Percentiles rank a stretch among this genome's conserved stretches.
Evolutionary conservation across 2,888 invertebrate species (phyloP).

Genomic region (Perithous albicinctus): DNA sequence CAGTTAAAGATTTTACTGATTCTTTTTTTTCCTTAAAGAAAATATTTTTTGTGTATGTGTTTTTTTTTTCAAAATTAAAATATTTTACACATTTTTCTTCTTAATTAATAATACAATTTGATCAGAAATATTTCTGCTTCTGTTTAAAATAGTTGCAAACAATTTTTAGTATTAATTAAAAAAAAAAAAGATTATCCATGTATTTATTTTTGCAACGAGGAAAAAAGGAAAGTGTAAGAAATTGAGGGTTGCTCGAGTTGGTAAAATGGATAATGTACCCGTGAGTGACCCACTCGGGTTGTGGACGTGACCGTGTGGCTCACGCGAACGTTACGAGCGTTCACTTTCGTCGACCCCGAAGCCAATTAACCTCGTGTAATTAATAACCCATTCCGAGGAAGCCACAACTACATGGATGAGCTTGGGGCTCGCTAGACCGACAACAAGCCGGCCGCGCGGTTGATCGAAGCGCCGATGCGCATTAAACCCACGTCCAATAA

Average conservation of each 20-base stretch:
- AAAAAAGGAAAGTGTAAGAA: no score
- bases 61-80: no score
- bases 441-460: slow-evolving; percentile 24
- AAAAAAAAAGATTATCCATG: no score
- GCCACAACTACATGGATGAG: slow-evolving; percentile 52
- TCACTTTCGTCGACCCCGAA: slow-evolving; percentile 70
- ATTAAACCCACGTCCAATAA: slow-evolving; percentile 59
- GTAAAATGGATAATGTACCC: not conserved
- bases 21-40: not conserved
- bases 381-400: slow-evolving; percentile 73
- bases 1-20: slow-evolving; percentile 7
- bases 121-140: no score
- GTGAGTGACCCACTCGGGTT: not conserved
- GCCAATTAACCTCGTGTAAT: slow-evolving; percentile 76
- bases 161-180: no score
- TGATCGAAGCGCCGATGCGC: slow-evolving; percentile 52
- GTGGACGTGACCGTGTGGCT: not conserved
- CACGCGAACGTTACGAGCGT: slow-evolving; percentile 15
- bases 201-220: no score
- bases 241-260: no score
- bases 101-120: no score
- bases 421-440: slow-evolving; percentile 54
- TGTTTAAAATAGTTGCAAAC: no score
- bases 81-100: no score
- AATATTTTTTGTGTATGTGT: no score